Evolutionary conservation across 1,140 invertebrate genomes (phyloP).

Genomic region (Bombus soroeensis): DNA sequence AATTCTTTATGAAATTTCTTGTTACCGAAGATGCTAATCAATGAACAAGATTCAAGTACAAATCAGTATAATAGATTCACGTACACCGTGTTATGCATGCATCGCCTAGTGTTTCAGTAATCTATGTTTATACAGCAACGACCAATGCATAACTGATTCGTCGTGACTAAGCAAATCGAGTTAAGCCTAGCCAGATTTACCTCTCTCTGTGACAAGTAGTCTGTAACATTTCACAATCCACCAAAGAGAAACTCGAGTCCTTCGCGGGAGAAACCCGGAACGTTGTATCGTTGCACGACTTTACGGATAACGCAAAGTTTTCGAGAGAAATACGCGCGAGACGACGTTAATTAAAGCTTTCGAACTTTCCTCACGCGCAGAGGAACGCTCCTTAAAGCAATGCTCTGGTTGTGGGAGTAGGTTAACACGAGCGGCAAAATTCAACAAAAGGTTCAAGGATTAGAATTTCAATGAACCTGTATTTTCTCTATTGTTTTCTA

Average conservation of each 20-base stretch:
- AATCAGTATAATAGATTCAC: background rate
- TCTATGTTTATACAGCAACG: conserved; percentile 25
- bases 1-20: background rate
- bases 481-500: background rate
- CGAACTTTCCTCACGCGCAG: background rate
- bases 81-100: background rate
- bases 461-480: background rate
- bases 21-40: background rate
- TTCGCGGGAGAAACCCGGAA: background rate
- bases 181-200: background rate
- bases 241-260: background rate
- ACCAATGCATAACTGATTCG: conserved; percentile 4
- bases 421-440: background rate
- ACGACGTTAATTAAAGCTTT: background rate
- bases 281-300: background rate
- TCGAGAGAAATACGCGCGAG: background rate
- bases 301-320: conserved; percentile 1
- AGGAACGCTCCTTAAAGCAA: background rate
- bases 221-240: background rate
- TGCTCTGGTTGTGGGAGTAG: background rate
- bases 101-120: background rate
- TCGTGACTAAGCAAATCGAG: background rate
- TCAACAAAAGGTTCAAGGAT: background rate
- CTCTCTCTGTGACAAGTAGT: background rate
- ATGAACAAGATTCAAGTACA: background rate